Conservation (phyloP, 2,113 vertebrate species). For the Semnopithecus entellus region DNA sequence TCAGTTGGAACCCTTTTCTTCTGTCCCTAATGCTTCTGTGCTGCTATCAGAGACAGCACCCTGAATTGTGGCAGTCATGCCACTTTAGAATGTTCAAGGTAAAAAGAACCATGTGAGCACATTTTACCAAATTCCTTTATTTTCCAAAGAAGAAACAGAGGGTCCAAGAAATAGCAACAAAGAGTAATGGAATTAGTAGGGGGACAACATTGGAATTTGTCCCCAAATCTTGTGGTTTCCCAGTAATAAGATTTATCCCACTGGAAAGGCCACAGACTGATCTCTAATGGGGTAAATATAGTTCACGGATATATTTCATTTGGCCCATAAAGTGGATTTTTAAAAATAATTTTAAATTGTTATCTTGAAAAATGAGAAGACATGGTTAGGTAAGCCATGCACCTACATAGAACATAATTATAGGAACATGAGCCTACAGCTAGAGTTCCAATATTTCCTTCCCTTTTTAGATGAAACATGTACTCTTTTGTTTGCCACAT, state of each 20-base stretch:
- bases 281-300: neutral
- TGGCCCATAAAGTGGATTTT: neutral
- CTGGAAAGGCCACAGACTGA: neutral
- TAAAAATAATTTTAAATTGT: neutral
- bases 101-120: neutral
- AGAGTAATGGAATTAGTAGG: neutral
- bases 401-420: neutral
- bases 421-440: neutral
- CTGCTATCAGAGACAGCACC: neutral
- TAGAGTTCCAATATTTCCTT: neutral
- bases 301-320: neutral
- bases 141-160: neutral
- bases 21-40: neutral
- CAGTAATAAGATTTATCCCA: neutral
- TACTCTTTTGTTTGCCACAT: neutral
- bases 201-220: neutral
- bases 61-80: neutral
- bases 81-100: neutral
- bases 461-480: neutral
- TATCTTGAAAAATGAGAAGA: neutral
- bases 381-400: neutral
- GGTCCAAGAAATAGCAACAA: neutral
- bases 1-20: neutral
- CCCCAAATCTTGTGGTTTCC: neutral
- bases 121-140: neutral